Evolutionary conservation across 1,140 invertebrate genomes (phyloP).

Genomic region (Ruditapes philippinarum): DNA sequence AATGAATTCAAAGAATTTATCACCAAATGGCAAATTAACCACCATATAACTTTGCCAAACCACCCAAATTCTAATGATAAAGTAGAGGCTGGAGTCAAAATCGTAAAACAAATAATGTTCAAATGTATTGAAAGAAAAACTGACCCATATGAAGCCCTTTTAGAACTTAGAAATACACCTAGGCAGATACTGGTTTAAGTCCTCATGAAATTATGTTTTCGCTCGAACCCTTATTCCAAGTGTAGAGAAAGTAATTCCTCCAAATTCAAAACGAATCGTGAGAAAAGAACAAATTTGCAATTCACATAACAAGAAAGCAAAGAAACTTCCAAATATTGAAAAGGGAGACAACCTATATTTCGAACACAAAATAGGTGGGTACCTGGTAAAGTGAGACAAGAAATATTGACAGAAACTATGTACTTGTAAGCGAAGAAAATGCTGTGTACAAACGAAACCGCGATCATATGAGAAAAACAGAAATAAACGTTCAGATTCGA

Average conservation of each 20-base stretch:
- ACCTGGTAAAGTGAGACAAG: slow-evolving; percentile 1
- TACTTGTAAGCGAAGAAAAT: neutral
- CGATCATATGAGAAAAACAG: slow-evolving; percentile 32
- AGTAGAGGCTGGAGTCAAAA: slow-evolving; percentile 6
- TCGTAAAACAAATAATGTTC: neutral
- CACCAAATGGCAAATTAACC: neutral
- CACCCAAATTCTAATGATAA: slow-evolving; percentile 33
- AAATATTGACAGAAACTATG: slow-evolving; percentile 11
- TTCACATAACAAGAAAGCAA: slow-evolving; percentile 51
- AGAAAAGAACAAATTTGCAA: slow-evolving; percentile 51
- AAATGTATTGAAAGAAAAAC: neutral
- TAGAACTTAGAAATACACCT: slow-evolving; percentile 33
- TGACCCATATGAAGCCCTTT: slow-evolving; percentile 7
- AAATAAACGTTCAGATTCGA: neutral
- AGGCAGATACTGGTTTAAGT: slow-evolving; percentile 42
- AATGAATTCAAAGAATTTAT: slow-evolving; percentile 4
- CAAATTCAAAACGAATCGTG: slow-evolving; percentile 29
- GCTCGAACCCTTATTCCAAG: neutral
- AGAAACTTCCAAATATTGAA: slow-evolving; percentile 25
- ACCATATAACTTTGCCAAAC: slow-evolving; percentile 11
- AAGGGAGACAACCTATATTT: slow-evolving; percentile 66
- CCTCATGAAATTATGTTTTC: slow-evolving; percentile 41
- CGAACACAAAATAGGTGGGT: slow-evolving; percentile 46
- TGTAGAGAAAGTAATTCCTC: neutral
- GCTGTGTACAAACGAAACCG: slow-evolving; percentile 30